phyloP scores from a whole-genome alignment of 1,140 invertebrate genomes.

The Steinernema khuongi region DNA sequence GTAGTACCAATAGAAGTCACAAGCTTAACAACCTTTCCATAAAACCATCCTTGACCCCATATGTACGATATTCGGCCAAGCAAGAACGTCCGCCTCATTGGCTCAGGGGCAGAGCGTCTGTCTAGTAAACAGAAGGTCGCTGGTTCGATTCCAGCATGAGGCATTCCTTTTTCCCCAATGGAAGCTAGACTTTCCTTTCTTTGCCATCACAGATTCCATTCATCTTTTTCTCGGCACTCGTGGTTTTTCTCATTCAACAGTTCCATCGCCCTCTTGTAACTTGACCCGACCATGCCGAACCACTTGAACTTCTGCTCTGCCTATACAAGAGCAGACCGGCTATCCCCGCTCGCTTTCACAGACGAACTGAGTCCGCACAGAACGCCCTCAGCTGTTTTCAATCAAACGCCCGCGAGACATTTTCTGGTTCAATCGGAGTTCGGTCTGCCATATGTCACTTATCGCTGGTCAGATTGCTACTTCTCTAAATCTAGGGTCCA shows the following conservation, averaged over 20 bases:
- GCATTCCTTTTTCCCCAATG: too few relatives aligned
- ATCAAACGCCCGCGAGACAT: background rate
- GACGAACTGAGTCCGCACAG: background rate
- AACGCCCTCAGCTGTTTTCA: background rate
- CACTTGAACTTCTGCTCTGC: background rate
- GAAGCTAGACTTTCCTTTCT: too few relatives aligned
- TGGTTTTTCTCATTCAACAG: too few relatives aligned
- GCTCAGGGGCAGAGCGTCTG: conserved; percentile 35
- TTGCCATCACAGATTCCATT: too few relatives aligned
- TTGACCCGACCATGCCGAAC: too few relatives aligned
- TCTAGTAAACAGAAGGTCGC: conserved; percentile 38
- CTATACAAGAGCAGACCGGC: background rate
- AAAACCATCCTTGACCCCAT: too few relatives aligned
- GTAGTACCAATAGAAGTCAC: too few relatives aligned
- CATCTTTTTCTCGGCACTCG: too few relatives aligned
- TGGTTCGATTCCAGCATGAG: conserved; percentile 37
- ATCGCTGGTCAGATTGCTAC: background rate
- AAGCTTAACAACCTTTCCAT: too few relatives aligned
- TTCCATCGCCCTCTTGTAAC: too few relatives aligned
- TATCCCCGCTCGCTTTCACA: background rate
- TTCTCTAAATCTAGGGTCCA: background rate
- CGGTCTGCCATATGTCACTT: background rate
- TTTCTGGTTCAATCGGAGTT: background rate
- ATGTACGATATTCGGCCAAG: too few relatives aligned
- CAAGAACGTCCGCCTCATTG: too few relatives aligned